phyloP scores from a whole-genome alignment of 2,797 vertebrate species.

The Lepus townsendii region DNA sequence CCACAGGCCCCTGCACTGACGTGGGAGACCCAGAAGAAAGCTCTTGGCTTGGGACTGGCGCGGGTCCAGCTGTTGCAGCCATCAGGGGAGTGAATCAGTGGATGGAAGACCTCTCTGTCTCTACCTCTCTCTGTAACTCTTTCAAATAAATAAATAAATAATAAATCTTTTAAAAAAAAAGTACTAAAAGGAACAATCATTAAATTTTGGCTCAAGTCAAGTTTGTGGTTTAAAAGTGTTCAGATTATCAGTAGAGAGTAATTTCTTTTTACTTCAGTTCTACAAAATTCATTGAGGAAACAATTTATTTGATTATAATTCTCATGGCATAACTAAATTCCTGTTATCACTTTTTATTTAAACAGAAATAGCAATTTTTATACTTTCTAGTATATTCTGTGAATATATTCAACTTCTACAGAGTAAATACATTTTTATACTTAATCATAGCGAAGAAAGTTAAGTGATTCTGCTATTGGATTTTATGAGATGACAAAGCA shows the following conservation, averaged over 20 bases:
- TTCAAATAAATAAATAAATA: no score
- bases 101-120: no score
- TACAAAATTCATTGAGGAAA: slow-evolving; percentile 20
- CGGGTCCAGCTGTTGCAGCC: no score
- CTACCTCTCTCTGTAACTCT: no score
- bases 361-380: no score
- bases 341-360: not conserved
- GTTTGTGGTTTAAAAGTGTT: slow-evolving; percentile 39
- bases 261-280: slow-evolving; percentile 28
- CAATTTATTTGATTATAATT: slow-evolving; percentile 9
- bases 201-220: slow-evolving; percentile 18
- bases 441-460: slow-evolving; percentile 28
- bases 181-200: slow-evolving; percentile 21
- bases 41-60: no score
- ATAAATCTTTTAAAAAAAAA: not conserved
- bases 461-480: not conserved
- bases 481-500: slow-evolving; percentile 40
- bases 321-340: not conserved
- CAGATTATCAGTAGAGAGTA: slow-evolving; percentile 3
- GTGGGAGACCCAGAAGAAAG: no score
- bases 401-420: not conserved
- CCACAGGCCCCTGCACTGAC: no score
- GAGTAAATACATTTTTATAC: not conserved
- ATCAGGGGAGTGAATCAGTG: no score
- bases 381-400: not conserved